phyloP scores from a whole-genome alignment of 2,113 vertebrate species.

The Takifugu bimaculatus region DNA sequence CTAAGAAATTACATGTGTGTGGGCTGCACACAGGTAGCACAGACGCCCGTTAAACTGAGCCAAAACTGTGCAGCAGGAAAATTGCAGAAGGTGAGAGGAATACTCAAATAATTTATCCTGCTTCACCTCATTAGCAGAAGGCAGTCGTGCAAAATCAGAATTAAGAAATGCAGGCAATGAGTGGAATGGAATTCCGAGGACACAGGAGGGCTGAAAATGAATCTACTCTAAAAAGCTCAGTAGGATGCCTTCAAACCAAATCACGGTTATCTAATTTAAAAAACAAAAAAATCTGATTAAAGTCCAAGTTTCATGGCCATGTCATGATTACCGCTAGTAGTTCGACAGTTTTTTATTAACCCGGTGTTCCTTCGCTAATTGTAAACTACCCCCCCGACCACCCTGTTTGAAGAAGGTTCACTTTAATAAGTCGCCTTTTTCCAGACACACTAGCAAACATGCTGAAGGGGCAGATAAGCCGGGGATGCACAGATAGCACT shows the following conservation, averaged over 20 bases:
- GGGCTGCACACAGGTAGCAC: background rate
- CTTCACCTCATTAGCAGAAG: conserved; percentile 14
- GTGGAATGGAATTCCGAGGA: conserved; percentile 18
- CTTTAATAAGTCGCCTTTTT: conserved; percentile 24
- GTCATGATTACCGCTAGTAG: too few relatives aligned
- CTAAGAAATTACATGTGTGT: background rate
- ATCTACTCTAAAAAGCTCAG: conserved; percentile 18
- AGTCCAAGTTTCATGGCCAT: too few relatives aligned
- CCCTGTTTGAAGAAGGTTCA: background rate
- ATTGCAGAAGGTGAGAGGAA: background rate
- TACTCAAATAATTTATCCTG: background rate
- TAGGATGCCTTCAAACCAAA: conserved; percentile 26
- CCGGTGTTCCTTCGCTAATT: too few relatives aligned
- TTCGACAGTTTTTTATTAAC: too few relatives aligned
- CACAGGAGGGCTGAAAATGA: conserved; percentile 9
- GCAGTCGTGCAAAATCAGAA: conserved; percentile 14
- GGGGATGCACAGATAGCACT: conserved; percentile 28
- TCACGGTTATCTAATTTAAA: background rate
- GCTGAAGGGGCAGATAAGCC: conserved; percentile 63
- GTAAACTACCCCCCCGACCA: too few relatives aligned
- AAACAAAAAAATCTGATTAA: too few relatives aligned
- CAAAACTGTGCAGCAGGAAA: background rate
- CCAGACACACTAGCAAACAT: conserved; percentile 20
- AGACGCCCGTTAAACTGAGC: background rate
- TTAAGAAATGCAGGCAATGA: conserved; percentile 4